Conservation (phyloP, 2,888 invertebrate species). For the Nudaria mundana region DNA sequence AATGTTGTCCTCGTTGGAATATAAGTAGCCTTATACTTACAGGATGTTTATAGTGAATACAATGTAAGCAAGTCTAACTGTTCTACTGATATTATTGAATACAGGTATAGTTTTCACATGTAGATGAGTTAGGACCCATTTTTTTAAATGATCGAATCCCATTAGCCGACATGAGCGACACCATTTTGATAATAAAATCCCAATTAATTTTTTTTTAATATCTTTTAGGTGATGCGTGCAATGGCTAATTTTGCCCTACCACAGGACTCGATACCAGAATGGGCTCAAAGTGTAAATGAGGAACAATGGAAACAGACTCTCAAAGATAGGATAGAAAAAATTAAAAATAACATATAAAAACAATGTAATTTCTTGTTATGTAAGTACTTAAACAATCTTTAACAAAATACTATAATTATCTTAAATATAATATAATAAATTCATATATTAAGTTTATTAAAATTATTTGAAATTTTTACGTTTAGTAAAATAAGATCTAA, state of each 20-base stretch:
- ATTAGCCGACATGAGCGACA: no score
- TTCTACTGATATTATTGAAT: no score
- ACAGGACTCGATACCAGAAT: slow-evolving; percentile 84
- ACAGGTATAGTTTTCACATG: no score
- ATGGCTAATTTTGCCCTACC: slow-evolving; percentile 86
- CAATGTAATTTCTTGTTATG: neutral
- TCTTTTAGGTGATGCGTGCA: slow-evolving; percentile 83
- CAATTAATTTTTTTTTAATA: no score
- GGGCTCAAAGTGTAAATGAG: slow-evolving; percentile 86
- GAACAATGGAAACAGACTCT: slow-evolving; percentile 86
- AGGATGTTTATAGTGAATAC: no score
- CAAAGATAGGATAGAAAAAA: slow-evolving; percentile 77
- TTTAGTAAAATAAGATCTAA: neutral
- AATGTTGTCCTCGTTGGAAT: no score
- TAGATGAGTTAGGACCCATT: no score
- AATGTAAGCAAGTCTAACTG: no score
- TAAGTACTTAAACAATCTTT: neutral
- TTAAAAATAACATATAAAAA: slow-evolving; percentile 56
- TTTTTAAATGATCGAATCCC: no score
- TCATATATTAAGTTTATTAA: neutral
- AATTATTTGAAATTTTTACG: neutral
- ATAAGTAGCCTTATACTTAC: no score
- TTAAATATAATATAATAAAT: neutral
- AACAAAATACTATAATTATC: neutral
- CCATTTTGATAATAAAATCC: no score